Conservation (phyloP, 2,797 vertebrate species). For the Epinephelus awoara region DNA sequence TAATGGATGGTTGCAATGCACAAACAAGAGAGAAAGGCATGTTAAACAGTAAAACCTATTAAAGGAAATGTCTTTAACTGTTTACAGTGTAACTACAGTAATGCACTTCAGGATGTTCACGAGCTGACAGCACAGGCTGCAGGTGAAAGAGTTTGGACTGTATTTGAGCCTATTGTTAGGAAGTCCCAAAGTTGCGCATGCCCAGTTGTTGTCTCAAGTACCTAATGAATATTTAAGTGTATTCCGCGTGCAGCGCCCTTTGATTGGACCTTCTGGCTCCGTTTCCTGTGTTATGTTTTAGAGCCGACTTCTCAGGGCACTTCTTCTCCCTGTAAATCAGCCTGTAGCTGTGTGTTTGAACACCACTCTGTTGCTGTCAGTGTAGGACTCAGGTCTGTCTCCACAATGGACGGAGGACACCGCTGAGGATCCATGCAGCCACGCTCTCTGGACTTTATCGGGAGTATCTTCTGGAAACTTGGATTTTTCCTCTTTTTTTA, state of each 20-base stretch:
- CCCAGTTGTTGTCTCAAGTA: constrained; percentile 27
- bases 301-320: constrained; percentile 52
- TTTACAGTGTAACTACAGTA: not conserved
- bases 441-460: constrained; percentile 47
- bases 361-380: constrained; percentile 50
- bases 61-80: not conserved
- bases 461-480: constrained; percentile 58
- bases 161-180: not conserved
- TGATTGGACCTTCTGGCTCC: constrained; percentile 67
- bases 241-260: not conserved
- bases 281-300: constrained; percentile 73
- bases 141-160: not conserved
- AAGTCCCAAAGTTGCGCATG: constrained; percentile 59
- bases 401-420: constrained; percentile 74
- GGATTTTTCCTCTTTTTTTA: constrained; percentile 40
- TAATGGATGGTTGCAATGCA: not conserved
- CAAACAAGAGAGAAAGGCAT: not conserved
- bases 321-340: constrained; percentile 23
- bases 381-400: constrained; percentile 23
- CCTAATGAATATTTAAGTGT: constrained; percentile 76
- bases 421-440: constrained; percentile 73
- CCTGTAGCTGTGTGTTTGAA: constrained; percentile 13
- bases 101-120: not conserved
- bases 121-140: no score
- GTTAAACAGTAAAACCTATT: not conserved